phyloP scores from a whole-genome alignment of 2,113 vertebrate genomes.

The Gadus macrocephalus region DNA sequence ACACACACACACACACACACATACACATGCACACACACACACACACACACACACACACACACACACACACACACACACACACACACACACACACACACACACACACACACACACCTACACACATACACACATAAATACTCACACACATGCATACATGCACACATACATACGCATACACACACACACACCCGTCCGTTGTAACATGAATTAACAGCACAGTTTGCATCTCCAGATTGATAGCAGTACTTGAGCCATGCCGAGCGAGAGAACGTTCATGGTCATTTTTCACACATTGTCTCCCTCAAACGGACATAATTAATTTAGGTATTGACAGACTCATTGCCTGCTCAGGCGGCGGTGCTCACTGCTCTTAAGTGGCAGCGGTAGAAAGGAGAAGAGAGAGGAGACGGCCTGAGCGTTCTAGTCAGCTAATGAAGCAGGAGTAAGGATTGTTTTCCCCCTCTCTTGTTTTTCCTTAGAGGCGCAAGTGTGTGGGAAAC shows the following conservation, averaged over 20 bases:
- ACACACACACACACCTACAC: too few relatives aligned
- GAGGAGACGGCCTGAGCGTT: conserved; percentile 23
- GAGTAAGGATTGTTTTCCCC: conserved; percentile 74
- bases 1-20: neutral
- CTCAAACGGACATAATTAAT: conserved; percentile 56
- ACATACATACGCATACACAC: neutral
- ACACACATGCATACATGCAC: too few relatives aligned
- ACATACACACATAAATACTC: too few relatives aligned
- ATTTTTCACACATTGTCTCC: conserved; percentile 32
- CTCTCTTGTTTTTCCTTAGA: conserved; percentile 76
- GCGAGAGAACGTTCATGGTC: conserved; percentile 26
- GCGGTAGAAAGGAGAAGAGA: conserved; percentile 12
- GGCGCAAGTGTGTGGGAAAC: conserved; percentile 62
- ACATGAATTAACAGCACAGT: neutral
- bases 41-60: neutral
- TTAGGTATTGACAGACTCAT: conserved; percentile 46
- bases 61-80: neutral
- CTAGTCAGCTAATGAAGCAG: conserved; percentile 79
- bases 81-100: neutral
- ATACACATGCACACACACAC: neutral
- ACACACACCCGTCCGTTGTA: neutral
- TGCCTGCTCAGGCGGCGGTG: neutral
- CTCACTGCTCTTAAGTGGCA: conserved; percentile 23
- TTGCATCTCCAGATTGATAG: conserved; percentile 32
- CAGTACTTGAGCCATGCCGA: conserved; percentile 15